These are phyloP conservation scores for Fundulus diaphanus DNA, from an alignment of 2,797 vertebrate species.

Conservation along the genomic window DNA sequence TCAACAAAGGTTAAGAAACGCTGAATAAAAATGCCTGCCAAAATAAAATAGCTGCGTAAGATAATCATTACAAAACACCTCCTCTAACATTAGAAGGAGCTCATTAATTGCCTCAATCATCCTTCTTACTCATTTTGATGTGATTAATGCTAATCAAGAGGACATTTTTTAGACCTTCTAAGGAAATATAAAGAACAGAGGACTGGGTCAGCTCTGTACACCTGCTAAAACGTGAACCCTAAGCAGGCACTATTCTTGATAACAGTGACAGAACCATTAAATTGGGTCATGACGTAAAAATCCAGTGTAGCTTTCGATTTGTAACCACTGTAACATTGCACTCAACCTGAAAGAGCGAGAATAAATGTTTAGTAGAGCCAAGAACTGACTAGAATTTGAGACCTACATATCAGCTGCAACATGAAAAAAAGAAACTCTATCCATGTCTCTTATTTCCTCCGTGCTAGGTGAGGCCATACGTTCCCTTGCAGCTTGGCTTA, in stretches of 20 bases:
- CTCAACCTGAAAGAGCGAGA: neutral
- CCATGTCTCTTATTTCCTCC: neutral
- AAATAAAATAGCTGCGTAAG: neutral
- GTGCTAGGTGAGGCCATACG: neutral
- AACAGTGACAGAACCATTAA: neutral
- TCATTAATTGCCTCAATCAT: neutral
- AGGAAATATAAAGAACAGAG: neutral
- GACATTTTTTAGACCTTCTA: neutral
- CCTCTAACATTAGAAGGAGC: neutral
- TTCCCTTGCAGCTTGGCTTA: neutral
- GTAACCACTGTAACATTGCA: neutral
- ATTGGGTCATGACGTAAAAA: neutral
- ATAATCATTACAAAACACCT: slow-evolving; percentile 1
- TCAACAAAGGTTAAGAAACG: slow-evolving; percentile 43
- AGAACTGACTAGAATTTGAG: neutral
- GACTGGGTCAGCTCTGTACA: neutral
- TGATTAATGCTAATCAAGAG: neutral
- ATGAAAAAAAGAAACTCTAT: neutral
- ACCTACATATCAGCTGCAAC: neutral
- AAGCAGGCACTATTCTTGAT: neutral
- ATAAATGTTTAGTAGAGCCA: neutral
- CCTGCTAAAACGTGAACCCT: neutral
- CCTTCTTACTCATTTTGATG: neutral
- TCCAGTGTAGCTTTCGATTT: too few species aligned
- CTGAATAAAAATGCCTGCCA: slow-evolving; percentile 5